Percentiles rank a stretch among this genome's conserved stretches.
Conservation (phyloP, 2,113 vertebrate genomes). For the Bostrychus sinensis region DNA sequence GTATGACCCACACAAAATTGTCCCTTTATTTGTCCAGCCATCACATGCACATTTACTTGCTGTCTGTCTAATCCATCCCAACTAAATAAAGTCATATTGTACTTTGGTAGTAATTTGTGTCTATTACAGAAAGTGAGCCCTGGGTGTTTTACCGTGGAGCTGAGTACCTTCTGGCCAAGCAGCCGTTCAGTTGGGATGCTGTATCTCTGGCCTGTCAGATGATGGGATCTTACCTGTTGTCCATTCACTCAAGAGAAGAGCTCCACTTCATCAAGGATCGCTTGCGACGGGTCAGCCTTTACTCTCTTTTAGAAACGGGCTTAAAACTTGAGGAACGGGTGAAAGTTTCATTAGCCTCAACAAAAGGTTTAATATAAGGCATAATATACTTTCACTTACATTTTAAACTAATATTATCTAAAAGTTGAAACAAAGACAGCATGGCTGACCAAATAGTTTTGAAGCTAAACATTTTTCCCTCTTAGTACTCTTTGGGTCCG, state of each 20-base stretch:
- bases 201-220: slow-evolving; percentile 87
- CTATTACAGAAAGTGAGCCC: slow-evolving; percentile 82
- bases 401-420: no score
- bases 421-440: slow-evolving; percentile 1
- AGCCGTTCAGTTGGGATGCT: slow-evolving; percentile 78
- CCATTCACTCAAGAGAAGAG: slow-evolving; percentile 86
- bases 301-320: background rate
- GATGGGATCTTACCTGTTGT: slow-evolving; percentile 83
- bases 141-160: slow-evolving; percentile 90
- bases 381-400: no score
- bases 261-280: slow-evolving; percentile 86
- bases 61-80: no score
- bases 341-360: no score
- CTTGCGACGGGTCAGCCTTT: slow-evolving; percentile 81
- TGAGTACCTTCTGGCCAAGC: slow-evolving; percentile 85
- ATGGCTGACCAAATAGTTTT: slow-evolving; percentile 18
- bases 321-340: no score
- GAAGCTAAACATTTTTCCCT: slow-evolving; percentile 27
- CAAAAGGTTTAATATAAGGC: no score
- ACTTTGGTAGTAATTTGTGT: background rate
- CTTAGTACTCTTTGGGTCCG: slow-evolving; percentile 78
- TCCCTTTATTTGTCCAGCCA: no score
- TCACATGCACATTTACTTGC: no score
- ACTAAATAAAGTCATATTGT: no score
- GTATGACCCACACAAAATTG: no score